Evolutionary conservation across 2,797 vertebrate genomes (phyloP).

Genomic region (Petrocephalus schoutedeni): DNA sequence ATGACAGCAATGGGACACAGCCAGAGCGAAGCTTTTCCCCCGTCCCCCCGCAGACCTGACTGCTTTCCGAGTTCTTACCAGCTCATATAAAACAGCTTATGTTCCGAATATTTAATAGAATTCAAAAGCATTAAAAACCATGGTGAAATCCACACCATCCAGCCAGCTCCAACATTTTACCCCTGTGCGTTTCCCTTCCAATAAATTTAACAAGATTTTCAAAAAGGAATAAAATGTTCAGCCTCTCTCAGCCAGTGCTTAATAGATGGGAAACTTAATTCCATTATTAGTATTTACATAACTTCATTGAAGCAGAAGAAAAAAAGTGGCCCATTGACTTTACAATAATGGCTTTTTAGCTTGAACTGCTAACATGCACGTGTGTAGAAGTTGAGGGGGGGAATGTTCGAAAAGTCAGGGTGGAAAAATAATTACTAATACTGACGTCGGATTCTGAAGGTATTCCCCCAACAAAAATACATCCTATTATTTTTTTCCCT

Average conservation of each 20-base stretch:
- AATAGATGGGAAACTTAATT: slow-evolving; percentile 55
- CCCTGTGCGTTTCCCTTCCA: slow-evolving; percentile 5
- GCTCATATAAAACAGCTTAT: slow-evolving; percentile 13
- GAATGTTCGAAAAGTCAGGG: not conserved
- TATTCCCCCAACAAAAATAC: slow-evolving; percentile 57
- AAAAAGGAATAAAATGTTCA: slow-evolving; percentile 30
- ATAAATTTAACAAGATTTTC: slow-evolving; percentile 17
- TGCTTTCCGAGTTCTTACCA: slow-evolving; percentile 18
- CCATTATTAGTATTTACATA: slow-evolving; percentile 58
- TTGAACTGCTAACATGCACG: slow-evolving; percentile 46
- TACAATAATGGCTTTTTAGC: slow-evolving; percentile 54
- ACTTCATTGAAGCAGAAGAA: slow-evolving; percentile 40
- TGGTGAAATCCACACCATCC: not conserved
- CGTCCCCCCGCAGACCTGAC: slow-evolving; percentile 18
- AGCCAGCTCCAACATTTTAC: not conserved
- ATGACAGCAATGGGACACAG: slow-evolving; percentile 22
- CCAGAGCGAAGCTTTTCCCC: slow-evolving; percentile 5
- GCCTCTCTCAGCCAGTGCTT: slow-evolving; percentile 43
- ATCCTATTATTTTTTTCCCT: slow-evolving; percentile 48
- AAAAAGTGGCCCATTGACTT: not conserved
- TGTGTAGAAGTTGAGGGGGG: not conserved
- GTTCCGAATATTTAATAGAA: slow-evolving; percentile 14
- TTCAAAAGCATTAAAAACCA: slow-evolving; percentile 18
- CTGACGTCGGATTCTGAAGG: slow-evolving; percentile 48
- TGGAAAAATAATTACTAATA: slow-evolving; percentile 12